Base-by-base conservation (phyloP, 2,113 vertebrate species). In the Neoarius graeffei region DNA sequence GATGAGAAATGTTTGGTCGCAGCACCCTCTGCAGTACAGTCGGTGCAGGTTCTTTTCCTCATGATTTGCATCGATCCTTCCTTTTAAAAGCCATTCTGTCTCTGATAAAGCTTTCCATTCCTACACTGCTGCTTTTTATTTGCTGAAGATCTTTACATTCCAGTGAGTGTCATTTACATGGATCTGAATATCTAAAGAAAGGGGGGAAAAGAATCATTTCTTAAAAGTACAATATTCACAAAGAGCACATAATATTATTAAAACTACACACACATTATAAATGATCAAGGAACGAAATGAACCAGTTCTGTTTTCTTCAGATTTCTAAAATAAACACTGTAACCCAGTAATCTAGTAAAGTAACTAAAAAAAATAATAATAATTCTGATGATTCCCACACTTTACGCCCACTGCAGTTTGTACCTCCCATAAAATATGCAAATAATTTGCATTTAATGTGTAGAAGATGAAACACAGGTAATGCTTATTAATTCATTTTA, bases 11-110 rank as follows among this genome's bases (percentile, higher is more conserved):
- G 73, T 85, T 90, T 85, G 71, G 67, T 82, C 42, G 87, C 83
- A 87, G 86, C 85, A 30, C 88, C 90, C 82, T 89, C 88, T 69
- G 81, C 81, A 64, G 90, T 85, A 83, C 57, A 56, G 54, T 83
- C 76, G 83, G 85, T 85, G 71, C 42, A 66, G 77, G 88, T 85
- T 17, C 30, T 82, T 50, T 80, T 86, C 64, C 35, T 42, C 50
- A n/a, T 2, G 1, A 27, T 50, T 52, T 77, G 57, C 52, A 14
- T 74, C 30, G 25, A 52, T 64, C 86, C 80, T 83, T 73, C 81
- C 50, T 73, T 23, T 64, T 84, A 85, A 56, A 79, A 42, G 42
- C 30, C 54, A 66, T 90, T 77, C 35, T 56, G 23, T 50, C 30
- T 87, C 77, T 25, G 23, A 50, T 76, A 89, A 85, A 81, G 81